Conservation (phyloP, 2,888 invertebrate genomes). For the Ditula angustiorana region DNA sequence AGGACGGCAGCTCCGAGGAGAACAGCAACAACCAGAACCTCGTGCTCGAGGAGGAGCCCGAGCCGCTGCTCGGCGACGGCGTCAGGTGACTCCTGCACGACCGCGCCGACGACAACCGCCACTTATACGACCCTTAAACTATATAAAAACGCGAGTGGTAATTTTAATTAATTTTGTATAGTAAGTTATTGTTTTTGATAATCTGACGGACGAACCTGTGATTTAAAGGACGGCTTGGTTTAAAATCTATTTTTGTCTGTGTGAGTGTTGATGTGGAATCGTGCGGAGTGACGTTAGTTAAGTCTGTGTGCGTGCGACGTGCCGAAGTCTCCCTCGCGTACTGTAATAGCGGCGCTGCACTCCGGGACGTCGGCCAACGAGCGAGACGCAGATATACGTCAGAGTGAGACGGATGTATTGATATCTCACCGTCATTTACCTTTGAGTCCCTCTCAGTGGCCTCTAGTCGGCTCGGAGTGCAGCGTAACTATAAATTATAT, state of each 20-base stretch:
- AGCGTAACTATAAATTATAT: slow-evolving; percentile 1
- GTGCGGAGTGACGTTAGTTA: slow-evolving; percentile 26
- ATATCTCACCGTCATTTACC: background rate
- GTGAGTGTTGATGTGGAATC: slow-evolving; percentile 55
- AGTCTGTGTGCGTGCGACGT: slow-evolving; percentile 19
- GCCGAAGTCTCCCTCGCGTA: slow-evolving; percentile 17
- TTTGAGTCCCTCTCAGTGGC: background rate
- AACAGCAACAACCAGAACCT: slow-evolving; percentile 81
- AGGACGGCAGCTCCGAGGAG: slow-evolving; percentile 75
- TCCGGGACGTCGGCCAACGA: background rate
- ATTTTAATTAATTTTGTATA: slow-evolving; percentile 71
- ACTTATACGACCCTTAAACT: slow-evolving; percentile 60
- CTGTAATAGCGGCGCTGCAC: background rate
- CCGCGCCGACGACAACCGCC: slow-evolving; percentile 58
- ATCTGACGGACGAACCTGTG: slow-evolving; percentile 73
- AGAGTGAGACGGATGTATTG: background rate
- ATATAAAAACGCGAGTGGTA: slow-evolving; percentile 69
- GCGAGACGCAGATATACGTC: background rate
- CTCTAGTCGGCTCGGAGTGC: background rate
- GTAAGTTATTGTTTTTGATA: slow-evolving; percentile 79
- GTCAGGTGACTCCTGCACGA: slow-evolving; percentile 76
- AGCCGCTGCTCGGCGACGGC: slow-evolving; percentile 73
- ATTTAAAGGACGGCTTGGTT: slow-evolving; percentile 60
- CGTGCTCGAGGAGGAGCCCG: slow-evolving; percentile 77
- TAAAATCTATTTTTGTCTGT: slow-evolving; percentile 66